Evolutionary conservation across 2,113 vertebrate genomes (phyloP), one percentile per base, ranked within the genome.

Genomic region (Channa maculata): DNA sequence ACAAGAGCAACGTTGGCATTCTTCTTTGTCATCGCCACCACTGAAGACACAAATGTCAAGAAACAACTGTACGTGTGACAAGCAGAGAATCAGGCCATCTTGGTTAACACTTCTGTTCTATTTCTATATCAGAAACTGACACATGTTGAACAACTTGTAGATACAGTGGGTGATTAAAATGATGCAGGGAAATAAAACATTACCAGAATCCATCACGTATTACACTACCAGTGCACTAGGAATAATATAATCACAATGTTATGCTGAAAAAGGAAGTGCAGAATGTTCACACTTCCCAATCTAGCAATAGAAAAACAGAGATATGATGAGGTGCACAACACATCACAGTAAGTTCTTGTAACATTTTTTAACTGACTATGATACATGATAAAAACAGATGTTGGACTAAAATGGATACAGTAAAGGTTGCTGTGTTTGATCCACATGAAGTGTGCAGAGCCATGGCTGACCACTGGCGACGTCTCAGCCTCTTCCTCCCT

Each of bases 351-450:
- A 69, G 54, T 62, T 13, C 55, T 51, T 73, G 54, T 68, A 71
- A 4, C 54, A 57, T 72, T 55, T 79, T 83, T 77, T 15, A 72
- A 36, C 65, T 62, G 39, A 43, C 69, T 65, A 48, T 62, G 68
- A 57, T 45, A 60, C 50, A 43, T 15, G 57, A 55, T 10, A 45
- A 52, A 74, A 67, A 69, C 51, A 55, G 77, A 54, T 68, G 65
- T 13, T 60, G 7, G 72, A 14, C 12, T 38, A 4, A 53, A 49
- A 48, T 75, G 94, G 95, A 95, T 95, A 95, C 95, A 33, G 86
- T 95, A 95, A 37, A 95, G 83, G 89, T 95, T 95, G 88, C 82
- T 95, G 88, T 95, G 94, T 58, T 94, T 95, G 80, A 95, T 94
- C 92, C 94, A 95, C 67, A 95, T 81, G 83, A 95, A 95, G 84